Evolutionary conservation across 92 coral and sea anemone genomes (phyloP).

Genomic region (Heteractis magnifica): DNA sequence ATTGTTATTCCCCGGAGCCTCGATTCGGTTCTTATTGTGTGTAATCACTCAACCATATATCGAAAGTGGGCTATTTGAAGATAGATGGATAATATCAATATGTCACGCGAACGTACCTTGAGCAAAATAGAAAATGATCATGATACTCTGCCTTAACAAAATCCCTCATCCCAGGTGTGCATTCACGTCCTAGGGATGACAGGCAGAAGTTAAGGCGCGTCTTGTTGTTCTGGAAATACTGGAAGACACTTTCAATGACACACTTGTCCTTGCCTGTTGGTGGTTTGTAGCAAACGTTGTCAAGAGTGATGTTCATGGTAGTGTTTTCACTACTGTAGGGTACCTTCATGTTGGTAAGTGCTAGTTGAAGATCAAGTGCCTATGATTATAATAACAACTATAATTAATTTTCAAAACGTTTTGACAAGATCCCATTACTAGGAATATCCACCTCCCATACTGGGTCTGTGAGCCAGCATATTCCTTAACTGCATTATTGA

Average conservation of each 20-base stretch:
- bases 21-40: too few relatives aligned
- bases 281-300: constrained; percentile 59
- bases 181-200: constrained; percentile 16
- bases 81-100: background rate
- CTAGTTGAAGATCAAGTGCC: constrained; percentile 61
- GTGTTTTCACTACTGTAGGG: constrained; percentile 23
- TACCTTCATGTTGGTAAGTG: constrained; percentile 54
- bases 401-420: too few relatives aligned
- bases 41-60: too few relatives aligned
- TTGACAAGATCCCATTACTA: background rate
- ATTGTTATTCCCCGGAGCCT: too few relatives aligned
- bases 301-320: constrained; percentile 43
- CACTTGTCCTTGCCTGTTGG: constrained; percentile 57
- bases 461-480: background rate
- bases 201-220: constrained; percentile 58
- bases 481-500: too few relatives aligned
- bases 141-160: constrained; percentile 28
- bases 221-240: constrained; percentile 75
- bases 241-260: constrained; percentile 68
- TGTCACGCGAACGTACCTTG: constrained; percentile 40
- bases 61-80: too few relatives aligned
- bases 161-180: constrained; percentile 4
- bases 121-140: constrained; percentile 58
- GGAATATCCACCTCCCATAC: background rate
- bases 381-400: background rate